Base-by-base conservation (phyloP, 2,888 invertebrate genomes). In the Chloroclystis v-ata region DNA sequence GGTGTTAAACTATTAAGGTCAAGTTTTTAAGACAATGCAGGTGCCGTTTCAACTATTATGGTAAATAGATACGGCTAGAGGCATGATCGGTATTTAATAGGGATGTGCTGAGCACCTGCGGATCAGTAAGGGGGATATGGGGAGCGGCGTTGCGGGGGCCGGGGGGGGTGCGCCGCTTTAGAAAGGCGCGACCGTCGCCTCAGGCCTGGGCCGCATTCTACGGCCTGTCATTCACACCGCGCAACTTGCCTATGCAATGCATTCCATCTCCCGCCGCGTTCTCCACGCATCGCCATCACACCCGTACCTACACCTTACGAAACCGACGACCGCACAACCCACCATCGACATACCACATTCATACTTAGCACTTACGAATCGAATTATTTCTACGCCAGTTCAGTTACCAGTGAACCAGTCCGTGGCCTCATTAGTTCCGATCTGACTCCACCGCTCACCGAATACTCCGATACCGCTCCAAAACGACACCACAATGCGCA, bases 141-240 rank as follows among this genome's bases (percentile, higher is more conserved):
- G 68, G 70, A 63, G 67, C 63, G 61, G 73, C 60, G 72, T 61
- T 14, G 57, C 51, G 70, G 35, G 71, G 65, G 67, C 72, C 62
- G 72, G 59, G 56, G 50, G 72, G 74, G 74, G 73, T 78, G 80
- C 78, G 82, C 84, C 85, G 85, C 87, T 87, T 87, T 87, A 87
- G 86, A 87, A 87, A 87, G 86, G 86, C 86, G 86, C 87, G 84
- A 87, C 87, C 82, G 85, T 85, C 78, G 86, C 86, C 86, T 75
- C 83, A 74, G 86, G 87, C 87, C 75, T 76, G 81, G 76, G 83
- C 86, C 86, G 84, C 87, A 87, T 87, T 87, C 87, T 87, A 87
- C 82, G 80, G 86, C 81, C 83, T 87, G 86, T 87, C 86, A 87
- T 87, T 87, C 86, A 87, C 86, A 85, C 82, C 84, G 84, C 78